phyloP scores from a whole-genome alignment of 2,113 vertebrate species.

The Pluvianellus socialis region DNA sequence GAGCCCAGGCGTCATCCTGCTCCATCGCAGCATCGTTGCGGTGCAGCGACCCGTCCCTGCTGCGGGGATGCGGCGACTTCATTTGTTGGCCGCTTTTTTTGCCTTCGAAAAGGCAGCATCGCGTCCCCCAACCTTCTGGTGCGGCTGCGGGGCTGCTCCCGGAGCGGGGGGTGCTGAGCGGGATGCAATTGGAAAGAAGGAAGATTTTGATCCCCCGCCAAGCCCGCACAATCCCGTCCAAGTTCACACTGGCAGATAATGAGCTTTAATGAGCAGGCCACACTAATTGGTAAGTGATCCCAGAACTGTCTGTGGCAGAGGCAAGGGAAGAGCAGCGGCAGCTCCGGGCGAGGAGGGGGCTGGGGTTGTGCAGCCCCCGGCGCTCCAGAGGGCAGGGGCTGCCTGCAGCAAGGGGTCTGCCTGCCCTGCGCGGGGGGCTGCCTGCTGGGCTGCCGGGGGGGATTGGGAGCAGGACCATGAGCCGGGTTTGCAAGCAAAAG shows the following conservation, averaged over 20 bases:
- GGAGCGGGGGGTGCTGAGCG: not conserved
- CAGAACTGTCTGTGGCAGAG: conserved; percentile 34
- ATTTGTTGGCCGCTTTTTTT: not conserved
- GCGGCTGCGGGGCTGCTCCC: not conserved
- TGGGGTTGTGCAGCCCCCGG: not conserved
- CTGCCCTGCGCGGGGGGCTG: not conserved
- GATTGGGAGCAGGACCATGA: not conserved
- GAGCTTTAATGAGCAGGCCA: conserved; percentile 62
- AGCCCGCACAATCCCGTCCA: conserved; percentile 18
- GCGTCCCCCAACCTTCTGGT: not conserved
- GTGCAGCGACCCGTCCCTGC: not conserved
- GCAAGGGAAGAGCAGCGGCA: not conserved
- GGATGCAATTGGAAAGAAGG: not conserved
- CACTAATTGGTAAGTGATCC: conserved; percentile 63
- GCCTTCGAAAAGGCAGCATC: not conserved
- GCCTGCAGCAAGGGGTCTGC: not conserved
- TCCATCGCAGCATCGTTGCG: not conserved
- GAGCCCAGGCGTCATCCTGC: rapidly evolving
- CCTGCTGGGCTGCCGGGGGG: not conserved
- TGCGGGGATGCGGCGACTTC: not conserved
- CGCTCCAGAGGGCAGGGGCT: not conserved
- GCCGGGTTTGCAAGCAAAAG: not conserved
- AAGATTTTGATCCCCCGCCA: conserved; percentile 29
- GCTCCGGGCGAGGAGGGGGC: not conserved
- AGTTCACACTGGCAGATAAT: conserved; percentile 62